Conservation (phyloP, 1,140 invertebrate genomes). For the Cardiocondyla obscurior region DNA sequence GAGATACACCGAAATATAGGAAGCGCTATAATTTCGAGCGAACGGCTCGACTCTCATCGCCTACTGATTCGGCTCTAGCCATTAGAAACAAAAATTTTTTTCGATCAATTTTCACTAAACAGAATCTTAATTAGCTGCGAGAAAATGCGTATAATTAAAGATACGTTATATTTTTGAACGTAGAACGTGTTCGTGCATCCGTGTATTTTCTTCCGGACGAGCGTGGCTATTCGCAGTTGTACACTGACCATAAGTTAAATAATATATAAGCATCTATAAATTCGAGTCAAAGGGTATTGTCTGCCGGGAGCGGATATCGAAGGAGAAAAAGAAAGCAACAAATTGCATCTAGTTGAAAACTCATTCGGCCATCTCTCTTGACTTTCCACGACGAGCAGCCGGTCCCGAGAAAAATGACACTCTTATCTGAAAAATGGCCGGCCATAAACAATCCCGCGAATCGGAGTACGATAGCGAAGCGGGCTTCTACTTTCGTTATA, state of each 20-base stretch:
- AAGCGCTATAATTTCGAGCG: not conserved
- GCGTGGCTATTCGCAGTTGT: not conserved
- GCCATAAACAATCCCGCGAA: constrained; percentile 75
- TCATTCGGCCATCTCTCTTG: constrained; percentile 63
- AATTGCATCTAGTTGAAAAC: constrained; percentile 65
- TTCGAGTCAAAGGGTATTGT: constrained; percentile 12
- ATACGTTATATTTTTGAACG: not conserved
- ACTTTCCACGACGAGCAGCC: constrained; percentile 68
- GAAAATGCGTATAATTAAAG: no score
- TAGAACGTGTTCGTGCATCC: not conserved
- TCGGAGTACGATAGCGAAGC: constrained; percentile 68
- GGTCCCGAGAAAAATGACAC: constrained; percentile 74
- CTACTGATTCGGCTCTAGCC: not conserved
- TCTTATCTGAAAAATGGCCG: constrained; percentile 77
- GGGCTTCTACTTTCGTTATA: constrained; percentile 62
- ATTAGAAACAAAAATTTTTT: not conserved
- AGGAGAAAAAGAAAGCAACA: constrained; percentile 42
- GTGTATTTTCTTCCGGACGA: not conserved
- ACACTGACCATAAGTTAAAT: constrained; percentile 35
- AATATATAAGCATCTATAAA: constrained; percentile 36
- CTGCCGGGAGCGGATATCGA: constrained; percentile 32
- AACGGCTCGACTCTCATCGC: not conserved
- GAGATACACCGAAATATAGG: not conserved
- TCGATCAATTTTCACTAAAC: not conserved
- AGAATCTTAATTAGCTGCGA: not conserved